These are phyloP conservation scores for Clitarchus hookeri DNA, from an alignment of 2,888 invertebrate genomes.

Conservation along the genomic window DNA sequence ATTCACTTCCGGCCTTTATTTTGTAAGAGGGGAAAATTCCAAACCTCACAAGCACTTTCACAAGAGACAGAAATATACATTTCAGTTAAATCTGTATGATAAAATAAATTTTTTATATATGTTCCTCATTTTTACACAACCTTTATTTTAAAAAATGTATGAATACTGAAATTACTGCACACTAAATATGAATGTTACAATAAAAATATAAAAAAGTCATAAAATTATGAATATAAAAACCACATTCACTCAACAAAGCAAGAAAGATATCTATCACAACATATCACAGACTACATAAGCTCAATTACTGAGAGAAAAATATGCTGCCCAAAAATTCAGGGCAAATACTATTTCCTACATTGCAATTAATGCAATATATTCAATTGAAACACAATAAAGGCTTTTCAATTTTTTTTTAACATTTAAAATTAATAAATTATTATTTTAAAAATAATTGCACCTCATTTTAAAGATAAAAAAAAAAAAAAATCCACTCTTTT, in stretches of 20 bases:
- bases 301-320: neutral
- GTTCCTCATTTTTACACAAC: neutral
- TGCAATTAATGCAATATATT: neutral
- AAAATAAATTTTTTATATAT: neutral
- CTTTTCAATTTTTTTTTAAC: neutral
- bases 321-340: neutral
- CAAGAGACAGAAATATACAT: neutral
- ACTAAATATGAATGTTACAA: neutral
- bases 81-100: neutral
- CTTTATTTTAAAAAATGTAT: neutral
- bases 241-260: neutral
- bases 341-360: neutral
- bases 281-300: constrained; percentile 8
- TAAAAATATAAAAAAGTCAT: neutral
- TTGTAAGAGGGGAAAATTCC: neutral
- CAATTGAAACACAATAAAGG: neutral
- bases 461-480: neutral
- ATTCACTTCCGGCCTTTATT: neutral
- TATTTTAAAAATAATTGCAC: neutral
- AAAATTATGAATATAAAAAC: neutral
- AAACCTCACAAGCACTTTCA: neutral
- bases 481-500: too few relatives aligned
- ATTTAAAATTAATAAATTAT: neutral
- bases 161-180: neutral
- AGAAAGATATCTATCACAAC: constrained; percentile 14